A percentile compares a stretch with the other conserved stretches of the same genome.
Conservation (phyloP, 1,140 invertebrate genomes). For the Listronotus oregonensis region DNA sequence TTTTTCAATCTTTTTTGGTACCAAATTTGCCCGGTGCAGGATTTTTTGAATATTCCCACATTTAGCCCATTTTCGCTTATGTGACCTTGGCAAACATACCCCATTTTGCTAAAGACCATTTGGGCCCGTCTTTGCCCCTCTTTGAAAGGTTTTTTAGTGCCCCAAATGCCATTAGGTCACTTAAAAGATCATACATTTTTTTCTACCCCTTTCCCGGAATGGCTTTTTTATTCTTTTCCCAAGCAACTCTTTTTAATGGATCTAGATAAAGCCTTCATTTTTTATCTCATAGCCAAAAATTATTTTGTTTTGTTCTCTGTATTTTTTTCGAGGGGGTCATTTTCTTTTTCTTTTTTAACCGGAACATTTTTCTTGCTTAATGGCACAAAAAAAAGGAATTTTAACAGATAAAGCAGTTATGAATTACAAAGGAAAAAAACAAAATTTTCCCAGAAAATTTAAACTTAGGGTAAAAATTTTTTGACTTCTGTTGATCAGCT, state of each 20-base stretch:
- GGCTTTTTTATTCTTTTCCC: conserved; percentile 74
- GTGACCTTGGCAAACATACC: conserved; percentile 81
- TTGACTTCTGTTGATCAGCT: conserved; percentile 77
- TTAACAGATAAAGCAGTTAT: conserved; percentile 31
- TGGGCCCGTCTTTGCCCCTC: conserved; percentile 77
- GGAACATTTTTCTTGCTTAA: conserved; percentile 65
- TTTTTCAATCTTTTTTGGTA: conserved; percentile 73
- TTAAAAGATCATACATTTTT: conserved; percentile 72
- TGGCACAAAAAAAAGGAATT: conserved; percentile 57
- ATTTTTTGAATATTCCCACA: conserved; percentile 74
- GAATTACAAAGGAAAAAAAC: background rate
- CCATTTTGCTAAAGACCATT: conserved; percentile 72
- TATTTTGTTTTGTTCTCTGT: conserved; percentile 79
- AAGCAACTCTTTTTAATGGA: conserved; percentile 68
- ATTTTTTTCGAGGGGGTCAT: conserved; percentile 60
- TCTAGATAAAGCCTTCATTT: conserved; percentile 63
- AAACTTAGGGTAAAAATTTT: conserved; percentile 68
- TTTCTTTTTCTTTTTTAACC: conserved; percentile 74
- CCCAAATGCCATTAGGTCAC: conserved; percentile 90
- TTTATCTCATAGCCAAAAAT: conserved; percentile 70
- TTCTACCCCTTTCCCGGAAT: conserved; percentile 67
- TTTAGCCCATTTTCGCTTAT: conserved; percentile 90
- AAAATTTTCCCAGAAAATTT: no score
- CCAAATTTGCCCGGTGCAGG: conserved; percentile 77
- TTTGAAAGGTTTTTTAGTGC: conserved; percentile 74